Conservation (phyloP, 2,797 vertebrate genomes). For the Merluccius polli region DNA sequence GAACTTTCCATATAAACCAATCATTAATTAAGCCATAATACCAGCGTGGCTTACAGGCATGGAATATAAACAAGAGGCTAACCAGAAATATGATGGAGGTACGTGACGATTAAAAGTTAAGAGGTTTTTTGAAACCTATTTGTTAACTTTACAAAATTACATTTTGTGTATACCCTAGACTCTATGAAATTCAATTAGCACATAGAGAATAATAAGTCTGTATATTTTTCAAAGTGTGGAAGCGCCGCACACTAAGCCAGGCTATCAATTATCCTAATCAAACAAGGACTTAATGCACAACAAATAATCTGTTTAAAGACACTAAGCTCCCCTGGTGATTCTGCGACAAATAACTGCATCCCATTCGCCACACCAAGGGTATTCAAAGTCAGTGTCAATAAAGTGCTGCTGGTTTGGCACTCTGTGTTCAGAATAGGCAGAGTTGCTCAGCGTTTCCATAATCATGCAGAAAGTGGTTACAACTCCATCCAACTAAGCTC, state of each 20-base stretch:
- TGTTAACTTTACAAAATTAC: slow-evolving; percentile 6
- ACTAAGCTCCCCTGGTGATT: slow-evolving; percentile 34
- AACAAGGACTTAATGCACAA: slow-evolving; percentile 58
- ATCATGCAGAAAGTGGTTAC: background rate
- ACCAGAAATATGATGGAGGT: background rate
- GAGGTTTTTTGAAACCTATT: background rate
- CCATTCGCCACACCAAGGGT: slow-evolving; percentile 29
- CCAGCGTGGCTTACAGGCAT: background rate
- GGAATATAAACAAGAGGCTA: background rate
- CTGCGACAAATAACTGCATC: slow-evolving; percentile 33
- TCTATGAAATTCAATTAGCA: slow-evolving; percentile 42
- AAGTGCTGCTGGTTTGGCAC: background rate
- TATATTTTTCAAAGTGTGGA: slow-evolving; percentile 19
- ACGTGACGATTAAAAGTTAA: background rate
- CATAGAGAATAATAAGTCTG: slow-evolving; percentile 14
- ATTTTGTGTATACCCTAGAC: slow-evolving; percentile 7
- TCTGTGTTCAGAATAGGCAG: background rate
- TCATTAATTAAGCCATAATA: background rate
- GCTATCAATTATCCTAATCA: slow-evolving; percentile 70
- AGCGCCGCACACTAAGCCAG: slow-evolving; percentile 42
- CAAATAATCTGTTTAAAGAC: slow-evolving; percentile 57
- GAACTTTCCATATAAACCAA: background rate
- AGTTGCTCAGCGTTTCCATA: background rate
- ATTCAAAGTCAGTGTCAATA: slow-evolving; percentile 31
- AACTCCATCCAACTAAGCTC: slow-evolving; percentile 12